Conservation (phyloP, 2,113 vertebrate species). For the Trochalopteron elliotii region DNA sequence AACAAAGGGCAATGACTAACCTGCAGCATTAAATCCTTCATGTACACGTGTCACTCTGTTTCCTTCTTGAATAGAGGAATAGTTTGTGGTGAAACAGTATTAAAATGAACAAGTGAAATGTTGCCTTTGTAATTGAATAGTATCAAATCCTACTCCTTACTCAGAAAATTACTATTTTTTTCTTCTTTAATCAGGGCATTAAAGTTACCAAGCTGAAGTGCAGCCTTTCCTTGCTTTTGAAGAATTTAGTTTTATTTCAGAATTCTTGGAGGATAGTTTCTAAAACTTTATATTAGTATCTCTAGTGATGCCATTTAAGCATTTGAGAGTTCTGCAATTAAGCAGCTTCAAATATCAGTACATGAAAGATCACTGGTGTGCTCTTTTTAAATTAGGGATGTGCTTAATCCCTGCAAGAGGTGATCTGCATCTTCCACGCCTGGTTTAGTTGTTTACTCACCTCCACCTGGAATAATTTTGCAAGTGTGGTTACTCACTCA, state of each 20-base stretch:
- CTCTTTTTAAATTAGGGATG: not conserved
- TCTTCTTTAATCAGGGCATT: not conserved
- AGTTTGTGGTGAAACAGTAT: not conserved
- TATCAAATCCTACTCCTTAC: not conserved
- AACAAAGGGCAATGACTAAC: not conserved
- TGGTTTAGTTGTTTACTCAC: not conserved
- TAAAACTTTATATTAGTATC: not conserved
- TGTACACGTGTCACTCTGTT: not conserved
- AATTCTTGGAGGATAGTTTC: not conserved
- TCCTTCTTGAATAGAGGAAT: not conserved
- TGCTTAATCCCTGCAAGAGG: not conserved
- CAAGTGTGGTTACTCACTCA: not conserved
- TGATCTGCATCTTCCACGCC: not conserved
- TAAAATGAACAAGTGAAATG: not conserved
- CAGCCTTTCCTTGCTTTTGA: not conserved
- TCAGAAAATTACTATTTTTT: not conserved
- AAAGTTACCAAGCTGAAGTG: not conserved
- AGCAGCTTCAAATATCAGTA: not conserved
- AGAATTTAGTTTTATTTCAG: not conserved
- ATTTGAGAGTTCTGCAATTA: not conserved
- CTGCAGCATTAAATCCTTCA: not conserved
- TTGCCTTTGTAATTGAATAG: not conserved
- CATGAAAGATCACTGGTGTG: accelerated
- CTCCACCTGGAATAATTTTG: not conserved
- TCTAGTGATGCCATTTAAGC: not conserved